Conservation (phyloP, 2,113 vertebrate species). For the Coryphaenoides rupestris region DNA sequence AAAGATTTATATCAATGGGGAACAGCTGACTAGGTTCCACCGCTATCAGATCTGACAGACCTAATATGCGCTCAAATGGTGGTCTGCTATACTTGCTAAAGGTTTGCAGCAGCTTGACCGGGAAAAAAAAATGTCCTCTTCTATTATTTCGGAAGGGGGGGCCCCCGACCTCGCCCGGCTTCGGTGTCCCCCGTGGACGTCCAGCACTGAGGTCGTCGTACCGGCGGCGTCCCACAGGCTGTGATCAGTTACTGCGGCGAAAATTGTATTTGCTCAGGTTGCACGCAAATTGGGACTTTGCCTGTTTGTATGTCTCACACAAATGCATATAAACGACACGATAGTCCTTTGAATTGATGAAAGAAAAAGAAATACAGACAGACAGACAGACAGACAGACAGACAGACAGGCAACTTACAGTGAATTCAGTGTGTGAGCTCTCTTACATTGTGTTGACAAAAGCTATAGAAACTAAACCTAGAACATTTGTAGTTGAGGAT, state of each 20-base stretch:
- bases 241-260: neutral
- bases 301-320: no score
- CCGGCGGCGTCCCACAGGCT: no score
- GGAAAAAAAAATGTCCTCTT: constrained; percentile 52
- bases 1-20: constrained; percentile 75
- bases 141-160: constrained; percentile 18
- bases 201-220: constrained; percentile 48
- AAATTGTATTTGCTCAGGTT: neutral
- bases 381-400: no score
- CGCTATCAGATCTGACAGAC: constrained; percentile 74
- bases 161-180: constrained; percentile 37
- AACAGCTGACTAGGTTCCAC: constrained; percentile 70
- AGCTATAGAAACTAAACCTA: no score
- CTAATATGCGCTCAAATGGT: constrained; percentile 68
- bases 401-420: no score
- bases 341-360: no score
- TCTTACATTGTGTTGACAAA: no score
- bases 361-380: constrained; percentile 14
- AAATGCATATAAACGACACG: no score
- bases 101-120: constrained; percentile 55
- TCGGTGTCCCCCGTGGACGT: constrained; percentile 33
- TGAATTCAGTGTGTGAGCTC: no score
- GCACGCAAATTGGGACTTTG: neutral
- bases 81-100: constrained; percentile 55
- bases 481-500: no score